Percentiles rank a stretch among this genome's conserved stretches.
Conservation (phyloP, 2,888 invertebrate species). For the Eumacrocentrus americanus region DNA sequence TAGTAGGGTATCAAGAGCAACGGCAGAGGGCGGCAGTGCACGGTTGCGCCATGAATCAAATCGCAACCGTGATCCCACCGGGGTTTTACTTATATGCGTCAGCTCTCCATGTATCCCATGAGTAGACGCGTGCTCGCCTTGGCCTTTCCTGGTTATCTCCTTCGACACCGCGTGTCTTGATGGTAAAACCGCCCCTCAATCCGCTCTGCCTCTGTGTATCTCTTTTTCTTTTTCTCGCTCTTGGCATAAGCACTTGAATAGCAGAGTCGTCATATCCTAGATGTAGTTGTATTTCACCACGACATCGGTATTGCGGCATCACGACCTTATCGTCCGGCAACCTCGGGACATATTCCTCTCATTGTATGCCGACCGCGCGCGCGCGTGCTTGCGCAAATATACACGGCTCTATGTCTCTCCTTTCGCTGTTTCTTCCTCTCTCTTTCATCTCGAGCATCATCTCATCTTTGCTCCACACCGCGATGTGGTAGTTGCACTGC, state of each 20-base stretch:
- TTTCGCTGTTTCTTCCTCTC: conserved; percentile 19
- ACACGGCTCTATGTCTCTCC: conserved; percentile 21
- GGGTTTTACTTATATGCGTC: conserved; percentile 51
- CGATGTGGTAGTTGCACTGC: too few relatives aligned
- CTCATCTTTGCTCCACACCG: conserved; percentile 32
- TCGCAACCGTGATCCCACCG: conserved; percentile 37
- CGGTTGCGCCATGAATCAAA: conserved; percentile 45
- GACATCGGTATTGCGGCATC: conserved; percentile 53
- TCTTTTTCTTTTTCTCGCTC: not conserved
- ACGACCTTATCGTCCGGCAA: conserved; percentile 43
- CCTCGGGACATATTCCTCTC: conserved; percentile 34
- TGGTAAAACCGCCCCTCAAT: conserved; percentile 29
- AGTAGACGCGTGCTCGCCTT: conserved; percentile 36
- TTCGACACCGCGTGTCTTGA: conserved; percentile 34
- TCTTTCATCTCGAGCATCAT: conserved; percentile 20
- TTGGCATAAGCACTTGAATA: not conserved
- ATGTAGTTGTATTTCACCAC: conserved; percentile 27
- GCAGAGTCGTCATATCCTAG: conserved; percentile 7
- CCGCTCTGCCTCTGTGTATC: conserved; percentile 25
- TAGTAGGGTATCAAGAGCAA: conserved; percentile 35
- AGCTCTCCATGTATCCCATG: conserved; percentile 49
- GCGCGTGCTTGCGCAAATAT: conserved; percentile 12
- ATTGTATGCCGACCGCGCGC: conserved; percentile 40
- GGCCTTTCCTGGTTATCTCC: conserved; percentile 41
- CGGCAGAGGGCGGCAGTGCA: conserved; percentile 32